Evolutionary conservation across 2,797 vertebrate species (phyloP).

Genomic region (Hypotaenidia okinawae): DNA sequence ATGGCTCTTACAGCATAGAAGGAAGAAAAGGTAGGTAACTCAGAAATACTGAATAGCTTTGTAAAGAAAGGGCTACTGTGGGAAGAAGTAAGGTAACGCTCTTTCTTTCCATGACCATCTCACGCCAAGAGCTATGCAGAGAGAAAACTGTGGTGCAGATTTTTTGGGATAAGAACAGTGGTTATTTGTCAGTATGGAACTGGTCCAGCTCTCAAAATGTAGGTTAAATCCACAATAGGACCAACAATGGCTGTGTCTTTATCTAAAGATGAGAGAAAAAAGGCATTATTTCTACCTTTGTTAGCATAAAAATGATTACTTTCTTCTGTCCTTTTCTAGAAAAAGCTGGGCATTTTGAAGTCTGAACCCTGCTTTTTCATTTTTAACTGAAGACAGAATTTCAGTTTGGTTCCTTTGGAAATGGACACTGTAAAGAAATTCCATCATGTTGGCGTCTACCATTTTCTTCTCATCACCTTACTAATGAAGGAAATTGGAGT

Average conservation of each 20-base stretch:
- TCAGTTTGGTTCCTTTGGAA: conserved; percentile 2
- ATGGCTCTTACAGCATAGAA: neutral
- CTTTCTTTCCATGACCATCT: neutral
- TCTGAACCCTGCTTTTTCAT: neutral
- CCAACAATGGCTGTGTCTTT: neutral
- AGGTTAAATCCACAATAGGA: conserved; percentile 10
- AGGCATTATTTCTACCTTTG: conserved; percentile 13
- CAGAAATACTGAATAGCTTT: conserved; percentile 30
- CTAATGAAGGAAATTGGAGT: neutral
- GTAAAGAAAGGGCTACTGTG: neutral
- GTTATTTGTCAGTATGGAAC: conserved; percentile 28
- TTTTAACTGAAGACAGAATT: conserved; percentile 3
- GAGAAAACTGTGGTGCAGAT: neutral
- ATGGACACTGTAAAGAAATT: neutral
- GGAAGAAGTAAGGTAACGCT: neutral
- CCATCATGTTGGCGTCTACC: neutral
- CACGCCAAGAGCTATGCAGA: neutral
- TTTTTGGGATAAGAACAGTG: neutral
- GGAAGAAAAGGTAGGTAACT: neutral
- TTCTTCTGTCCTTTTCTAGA: conserved; percentile 9
- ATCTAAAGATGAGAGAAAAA: conserved; percentile 6
- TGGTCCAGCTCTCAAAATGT: conserved; percentile 3
- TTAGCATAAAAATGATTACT: conserved; percentile 19
- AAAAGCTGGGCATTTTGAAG: neutral
- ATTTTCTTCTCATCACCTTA: neutral